These are phyloP conservation scores for Monopterus albus DNA, from an alignment of 2,113 vertebrate species.

Conservation along the genomic window DNA sequence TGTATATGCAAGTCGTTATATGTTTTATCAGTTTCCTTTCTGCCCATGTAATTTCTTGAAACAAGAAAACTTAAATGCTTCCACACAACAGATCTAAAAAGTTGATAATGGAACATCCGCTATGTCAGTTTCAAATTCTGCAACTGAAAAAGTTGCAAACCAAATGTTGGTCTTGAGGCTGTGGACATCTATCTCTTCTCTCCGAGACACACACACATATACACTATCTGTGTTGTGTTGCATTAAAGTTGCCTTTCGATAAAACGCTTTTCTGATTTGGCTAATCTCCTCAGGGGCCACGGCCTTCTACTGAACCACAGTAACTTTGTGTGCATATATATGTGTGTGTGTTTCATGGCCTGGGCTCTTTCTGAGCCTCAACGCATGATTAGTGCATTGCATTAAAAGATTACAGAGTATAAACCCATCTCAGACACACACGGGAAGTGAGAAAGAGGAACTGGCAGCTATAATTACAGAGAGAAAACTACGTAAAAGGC, in stretches of 20 bases:
- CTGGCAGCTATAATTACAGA: slow-evolving; percentile 46
- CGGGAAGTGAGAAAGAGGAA: slow-evolving; percentile 7
- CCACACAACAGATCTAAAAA: too few relatives aligned
- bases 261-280: slow-evolving; percentile 74
- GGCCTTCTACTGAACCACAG: slow-evolving; percentile 61
- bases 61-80: too few relatives aligned
- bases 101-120: too few relatives aligned
- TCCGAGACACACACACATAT: slow-evolving; percentile 19
- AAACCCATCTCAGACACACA: slow-evolving; percentile 55
- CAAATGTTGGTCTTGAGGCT: slow-evolving; percentile 22
- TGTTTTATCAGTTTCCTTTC: too few relatives aligned
- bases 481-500: slow-evolving; percentile 30
- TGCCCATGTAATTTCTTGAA: too few relatives aligned
- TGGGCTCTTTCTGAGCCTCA: slow-evolving; percentile 68
- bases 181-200: slow-evolving; percentile 23
- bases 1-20: too few relatives aligned
- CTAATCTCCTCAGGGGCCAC: slow-evolving; percentile 71
- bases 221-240: slow-evolving; percentile 52
- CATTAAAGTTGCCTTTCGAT: slow-evolving; percentile 60
- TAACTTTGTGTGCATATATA: slow-evolving; percentile 22
- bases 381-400: slow-evolving; percentile 73
- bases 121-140: too few relatives aligned
- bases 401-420: slow-evolving; percentile 82
- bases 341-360: slow-evolving; percentile 37
- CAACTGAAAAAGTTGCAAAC: slow-evolving; percentile 2